Conservation (phyloP, 2,888 invertebrate genomes). For the Meghimatium bilineatum region DNA sequence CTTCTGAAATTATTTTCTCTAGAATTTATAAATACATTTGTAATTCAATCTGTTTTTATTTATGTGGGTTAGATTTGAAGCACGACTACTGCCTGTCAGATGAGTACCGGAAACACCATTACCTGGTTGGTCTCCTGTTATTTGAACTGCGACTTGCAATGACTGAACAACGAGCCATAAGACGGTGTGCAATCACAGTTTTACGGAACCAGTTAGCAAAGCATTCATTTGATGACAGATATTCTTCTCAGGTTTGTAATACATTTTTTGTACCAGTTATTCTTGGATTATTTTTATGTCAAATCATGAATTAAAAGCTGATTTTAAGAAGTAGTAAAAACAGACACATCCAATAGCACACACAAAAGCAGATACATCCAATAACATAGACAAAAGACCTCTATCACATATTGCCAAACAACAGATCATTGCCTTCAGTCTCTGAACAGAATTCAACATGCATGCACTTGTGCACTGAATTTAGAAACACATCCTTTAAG, state of each 20-base stretch:
- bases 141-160: constrained; percentile 92
- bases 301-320: too few relatives aligned
- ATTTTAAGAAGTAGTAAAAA: too few relatives aligned
- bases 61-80: constrained; percentile 69
- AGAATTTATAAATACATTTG: too few relatives aligned
- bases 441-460: too few relatives aligned
- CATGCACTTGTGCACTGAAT: too few relatives aligned
- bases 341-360: too few relatives aligned
- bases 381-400: too few relatives aligned
- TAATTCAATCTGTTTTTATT: not conserved
- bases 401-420: too few relatives aligned
- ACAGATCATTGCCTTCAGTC: too few relatives aligned
- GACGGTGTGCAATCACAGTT: constrained; percentile 87
- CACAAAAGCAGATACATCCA: too few relatives aligned
- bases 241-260: constrained; percentile 83
- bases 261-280: not conserved
- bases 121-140: constrained; percentile 90
- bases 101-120: constrained; percentile 93
- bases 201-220: constrained; percentile 93
- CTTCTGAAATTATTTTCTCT: too few relatives aligned
- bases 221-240: constrained; percentile 94
- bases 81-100: constrained; percentile 82
- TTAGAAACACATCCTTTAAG: too few relatives aligned
- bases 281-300: not conserved
- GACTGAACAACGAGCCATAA: constrained; percentile 88